Conservation (phyloP, 2,888 invertebrate genomes). For the Hymenopus coronatus region DNA sequence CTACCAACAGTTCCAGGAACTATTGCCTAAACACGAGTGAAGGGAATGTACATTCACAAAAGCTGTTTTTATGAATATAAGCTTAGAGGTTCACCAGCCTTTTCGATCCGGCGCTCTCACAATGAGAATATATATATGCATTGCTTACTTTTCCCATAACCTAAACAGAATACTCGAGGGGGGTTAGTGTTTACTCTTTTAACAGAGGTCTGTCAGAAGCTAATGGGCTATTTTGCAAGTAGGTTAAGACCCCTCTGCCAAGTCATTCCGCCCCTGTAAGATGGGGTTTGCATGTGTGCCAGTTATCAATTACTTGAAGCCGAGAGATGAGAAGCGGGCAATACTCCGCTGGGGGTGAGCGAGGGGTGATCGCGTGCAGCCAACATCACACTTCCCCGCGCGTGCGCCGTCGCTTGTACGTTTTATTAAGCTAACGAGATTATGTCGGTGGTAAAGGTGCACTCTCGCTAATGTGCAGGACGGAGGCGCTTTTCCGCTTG, state of each 20-base stretch:
- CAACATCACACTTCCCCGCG: neutral
- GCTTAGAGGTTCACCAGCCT: too few relatives aligned
- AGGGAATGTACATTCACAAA: too few relatives aligned
- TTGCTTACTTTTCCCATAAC: too few relatives aligned
- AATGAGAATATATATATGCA: too few relatives aligned
- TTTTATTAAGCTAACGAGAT: slow-evolving; percentile 17
- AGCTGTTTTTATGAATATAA: too few relatives aligned
- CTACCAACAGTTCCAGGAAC: too few relatives aligned
- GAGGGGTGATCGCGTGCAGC: neutral
- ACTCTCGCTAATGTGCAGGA: slow-evolving; percentile 15
- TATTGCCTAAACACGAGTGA: too few relatives aligned
- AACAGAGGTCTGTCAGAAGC: neutral
- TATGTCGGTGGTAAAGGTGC: neutral
- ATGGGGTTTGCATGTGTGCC: slow-evolving; percentile 15
- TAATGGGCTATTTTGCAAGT: neutral
- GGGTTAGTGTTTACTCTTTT: neutral
- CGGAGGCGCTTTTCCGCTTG: slow-evolving; percentile 13
- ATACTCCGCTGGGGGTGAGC: neutral
- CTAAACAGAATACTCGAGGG: too few relatives aligned
- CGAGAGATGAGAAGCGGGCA: neutral
- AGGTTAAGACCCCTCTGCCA: neutral
- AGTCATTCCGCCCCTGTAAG: neutral
- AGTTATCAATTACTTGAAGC: slow-evolving; percentile 13
- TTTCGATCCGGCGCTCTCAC: too few relatives aligned
- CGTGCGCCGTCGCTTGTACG: neutral